These are phyloP conservation scores for Machimus atricapillus DNA, from an alignment of 2,888 invertebrate genomes.

Conservation along the genomic window DNA sequence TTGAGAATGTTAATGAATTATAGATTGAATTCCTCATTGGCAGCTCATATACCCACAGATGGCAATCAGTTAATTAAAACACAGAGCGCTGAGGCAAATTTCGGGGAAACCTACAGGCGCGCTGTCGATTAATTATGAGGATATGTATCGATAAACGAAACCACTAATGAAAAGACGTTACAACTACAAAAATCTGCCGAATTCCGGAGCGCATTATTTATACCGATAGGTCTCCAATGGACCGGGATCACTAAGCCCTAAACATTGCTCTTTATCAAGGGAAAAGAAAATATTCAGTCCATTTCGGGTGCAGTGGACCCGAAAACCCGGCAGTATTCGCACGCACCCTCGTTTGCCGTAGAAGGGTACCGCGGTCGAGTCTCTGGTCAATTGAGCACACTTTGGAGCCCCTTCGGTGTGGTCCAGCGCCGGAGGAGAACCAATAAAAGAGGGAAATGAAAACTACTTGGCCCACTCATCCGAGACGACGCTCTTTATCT, in stretches of 20 bases:
- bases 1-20: not conserved
- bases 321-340: not conserved
- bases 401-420: not conserved
- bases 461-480: not conserved
- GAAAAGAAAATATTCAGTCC: not conserved
- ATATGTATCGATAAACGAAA: not conserved
- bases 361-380: not conserved
- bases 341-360: not conserved
- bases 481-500: constrained; percentile 12
- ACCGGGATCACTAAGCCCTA: not conserved
- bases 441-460: not conserved
- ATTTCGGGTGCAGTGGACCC: not conserved
- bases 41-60: not conserved
- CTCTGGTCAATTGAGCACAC: not conserved
- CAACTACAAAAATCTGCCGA: not conserved
- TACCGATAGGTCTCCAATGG: not conserved
- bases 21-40: not conserved
- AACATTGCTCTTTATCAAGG: not conserved
- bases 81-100: not conserved
- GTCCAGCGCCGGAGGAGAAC: not conserved
- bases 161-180: not conserved
- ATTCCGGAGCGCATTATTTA: not conserved
- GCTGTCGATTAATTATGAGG: not conserved
- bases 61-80: not conserved
- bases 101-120: not conserved